These are phyloP conservation scores for Microcebus murinus DNA, from an alignment of 2,113 vertebrate species.

Conservation along the genomic window DNA sequence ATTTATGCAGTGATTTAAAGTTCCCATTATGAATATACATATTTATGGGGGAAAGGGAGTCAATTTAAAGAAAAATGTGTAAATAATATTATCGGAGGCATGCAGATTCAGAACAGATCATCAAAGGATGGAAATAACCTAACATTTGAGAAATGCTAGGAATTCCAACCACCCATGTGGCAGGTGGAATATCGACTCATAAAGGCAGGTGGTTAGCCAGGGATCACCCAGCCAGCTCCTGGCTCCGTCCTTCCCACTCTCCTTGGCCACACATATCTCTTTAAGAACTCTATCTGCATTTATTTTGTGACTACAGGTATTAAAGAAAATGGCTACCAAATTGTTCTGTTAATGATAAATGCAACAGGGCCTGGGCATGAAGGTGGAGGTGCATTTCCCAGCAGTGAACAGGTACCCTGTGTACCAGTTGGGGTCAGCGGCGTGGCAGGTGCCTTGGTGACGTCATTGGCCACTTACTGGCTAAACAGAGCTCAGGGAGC, in stretches of 20 bases:
- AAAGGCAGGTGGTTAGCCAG: background rate
- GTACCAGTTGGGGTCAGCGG: background rate
- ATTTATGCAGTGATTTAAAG: constrained; percentile 8
- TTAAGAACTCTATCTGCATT: background rate
- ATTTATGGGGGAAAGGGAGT: background rate
- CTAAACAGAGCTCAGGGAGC: background rate
- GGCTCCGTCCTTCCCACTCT: background rate
- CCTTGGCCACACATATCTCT: background rate
- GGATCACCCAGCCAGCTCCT: background rate
- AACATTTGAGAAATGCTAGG: background rate
- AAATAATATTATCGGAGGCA: background rate
- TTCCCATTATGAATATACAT: background rate
- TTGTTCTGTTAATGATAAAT: background rate
- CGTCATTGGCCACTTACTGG: background rate
- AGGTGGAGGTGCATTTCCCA: background rate
- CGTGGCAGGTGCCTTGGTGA: background rate
- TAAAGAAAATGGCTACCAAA: background rate
- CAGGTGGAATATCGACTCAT: background rate
- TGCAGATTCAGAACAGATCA: background rate
- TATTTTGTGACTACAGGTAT: background rate
- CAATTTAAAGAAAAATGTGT: constrained; percentile 14
- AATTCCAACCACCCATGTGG: background rate
- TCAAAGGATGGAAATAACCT: background rate
- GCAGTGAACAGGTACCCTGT: background rate
- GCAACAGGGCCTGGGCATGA: background rate